phyloP scores from a whole-genome alignment of 2,888 invertebrate genomes.

The Osedax fenrisi region DNA sequence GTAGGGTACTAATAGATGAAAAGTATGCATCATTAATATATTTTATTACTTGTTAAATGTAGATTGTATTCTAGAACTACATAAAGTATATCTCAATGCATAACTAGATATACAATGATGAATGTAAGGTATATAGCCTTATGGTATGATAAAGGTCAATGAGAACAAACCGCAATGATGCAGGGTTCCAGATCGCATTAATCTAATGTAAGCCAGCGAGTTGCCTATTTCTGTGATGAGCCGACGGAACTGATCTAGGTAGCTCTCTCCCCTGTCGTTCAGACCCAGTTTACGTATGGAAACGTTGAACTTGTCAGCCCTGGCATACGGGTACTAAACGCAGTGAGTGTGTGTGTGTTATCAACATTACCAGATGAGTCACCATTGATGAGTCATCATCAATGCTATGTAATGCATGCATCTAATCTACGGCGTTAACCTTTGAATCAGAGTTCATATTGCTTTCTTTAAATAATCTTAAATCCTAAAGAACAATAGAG shows the following conservation, averaged over 20 bases:
- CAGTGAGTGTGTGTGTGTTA: background rate
- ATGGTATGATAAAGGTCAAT: no score
- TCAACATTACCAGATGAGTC: background rate
- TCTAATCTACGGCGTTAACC: slow-evolving; percentile 39
- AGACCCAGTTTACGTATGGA: slow-evolving; percentile 73
- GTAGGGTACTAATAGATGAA: no score
- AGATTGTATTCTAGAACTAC: no score
- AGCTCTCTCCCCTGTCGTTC: slow-evolving; percentile 69
- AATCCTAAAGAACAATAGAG: slow-evolving; percentile 54
- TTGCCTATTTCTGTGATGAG: slow-evolving; percentile 80
- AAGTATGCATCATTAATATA: no score
- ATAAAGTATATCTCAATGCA: no score
- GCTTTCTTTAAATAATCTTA: slow-evolving; percentile 68
- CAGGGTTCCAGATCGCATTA: slow-evolving; percentile 81
- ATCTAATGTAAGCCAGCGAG: slow-evolving; percentile 69
- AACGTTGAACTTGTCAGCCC: slow-evolving; percentile 83
- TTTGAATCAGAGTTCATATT: slow-evolving; percentile 58
- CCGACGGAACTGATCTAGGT: slow-evolving; percentile 80
- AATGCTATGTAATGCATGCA: no score
- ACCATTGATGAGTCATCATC: no score
- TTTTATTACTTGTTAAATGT: no score
- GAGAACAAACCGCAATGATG: slow-evolving; percentile 63
- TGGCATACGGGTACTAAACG: slow-evolving; percentile 62
- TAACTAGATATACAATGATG: no score
- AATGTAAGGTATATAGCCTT: no score